phyloP scores from a whole-genome alignment of 2,113 vertebrate species.

The Salminus brasiliensis region DNA sequence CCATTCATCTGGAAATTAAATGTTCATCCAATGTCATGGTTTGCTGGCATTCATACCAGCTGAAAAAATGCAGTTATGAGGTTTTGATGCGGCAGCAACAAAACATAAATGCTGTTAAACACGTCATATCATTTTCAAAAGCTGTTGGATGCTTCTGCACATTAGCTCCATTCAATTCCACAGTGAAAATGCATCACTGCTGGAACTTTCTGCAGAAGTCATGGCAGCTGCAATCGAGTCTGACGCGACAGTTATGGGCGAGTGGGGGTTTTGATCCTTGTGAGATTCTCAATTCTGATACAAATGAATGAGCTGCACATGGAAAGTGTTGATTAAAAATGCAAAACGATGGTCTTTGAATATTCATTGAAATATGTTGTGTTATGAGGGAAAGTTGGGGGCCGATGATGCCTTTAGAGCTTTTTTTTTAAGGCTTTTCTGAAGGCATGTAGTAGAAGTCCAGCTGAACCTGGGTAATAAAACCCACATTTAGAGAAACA shows the following conservation, averaged over 20 bases:
- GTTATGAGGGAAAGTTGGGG: neutral
- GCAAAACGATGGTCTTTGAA: neutral
- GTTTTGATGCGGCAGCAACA: too few species aligned
- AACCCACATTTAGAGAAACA: too few species aligned
- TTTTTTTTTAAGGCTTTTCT: too few species aligned
- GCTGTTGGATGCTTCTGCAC: too few species aligned
- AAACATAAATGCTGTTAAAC: too few species aligned
- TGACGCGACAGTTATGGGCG: neutral
- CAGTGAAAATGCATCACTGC: neutral
- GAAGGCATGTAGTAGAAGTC: too few species aligned
- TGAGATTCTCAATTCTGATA: neutral
- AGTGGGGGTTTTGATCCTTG: neutral
- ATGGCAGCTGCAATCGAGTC: conserved; percentile 6
- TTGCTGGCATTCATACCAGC: too few species aligned
- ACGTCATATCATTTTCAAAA: too few species aligned
- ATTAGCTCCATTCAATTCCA: neutral
- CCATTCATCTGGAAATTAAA: too few species aligned
- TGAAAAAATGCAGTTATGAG: too few species aligned
- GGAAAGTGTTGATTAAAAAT: conserved; percentile 26
- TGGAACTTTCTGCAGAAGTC: neutral
- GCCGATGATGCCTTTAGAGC: neutral
- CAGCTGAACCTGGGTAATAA: too few species aligned
- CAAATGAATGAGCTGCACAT: neutral
- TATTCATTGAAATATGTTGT: neutral
- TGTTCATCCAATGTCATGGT: too few species aligned